Evolutionary conservation across 2,888 invertebrate genomes (phyloP), one percentile per base, ranked within the genome.

Genomic region (Ganaspis brasiliensis): DNA sequence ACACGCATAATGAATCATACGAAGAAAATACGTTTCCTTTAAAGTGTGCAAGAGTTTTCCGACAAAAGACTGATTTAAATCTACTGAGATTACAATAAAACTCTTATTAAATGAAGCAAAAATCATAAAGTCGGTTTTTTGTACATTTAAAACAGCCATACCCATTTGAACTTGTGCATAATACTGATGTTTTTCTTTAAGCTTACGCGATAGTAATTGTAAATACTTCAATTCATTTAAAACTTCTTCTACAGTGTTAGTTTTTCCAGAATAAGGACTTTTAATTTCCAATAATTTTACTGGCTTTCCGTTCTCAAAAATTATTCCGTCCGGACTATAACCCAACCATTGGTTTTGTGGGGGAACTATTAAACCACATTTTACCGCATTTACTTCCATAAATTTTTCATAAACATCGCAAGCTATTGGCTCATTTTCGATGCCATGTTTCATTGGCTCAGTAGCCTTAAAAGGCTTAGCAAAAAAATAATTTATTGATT

Each of bases 111-210:
- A 40, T 3, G 10, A 40, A 40, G 40, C 4, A 61, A 56, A 76
- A 37, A 76, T 72, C 8, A 72, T 16, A 63, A 76, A 72, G 40
- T 52, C 19, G 45, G 59, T 56, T 14, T 21, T 31, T 40, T 31
- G 24, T n/a, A 77, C 6, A 35, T 74, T 77, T 14, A 77, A 49
- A n/a, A 78, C 19, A 19, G 67, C 31, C 75, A 73, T 77, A 0
- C 74, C 72, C 6, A 77, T 45, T 52, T 76, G 76, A 19, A 73
- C 45, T 67, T 77, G 77, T 10, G 63, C 77, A 21, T 72, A 77
- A 31, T 74, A 74, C 26, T 72, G 21, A 57, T 78, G 72, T 19
- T 78, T 78, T 67, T 74, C 56, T 72, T 77, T 77, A 1, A 70
- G 4, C 19, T 8, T 49, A 4, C 24, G 5, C n/a, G 24, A 24